Evolutionary conservation across 2,888 invertebrate species (phyloP).

Genomic region (Ligdia adustata): DNA sequence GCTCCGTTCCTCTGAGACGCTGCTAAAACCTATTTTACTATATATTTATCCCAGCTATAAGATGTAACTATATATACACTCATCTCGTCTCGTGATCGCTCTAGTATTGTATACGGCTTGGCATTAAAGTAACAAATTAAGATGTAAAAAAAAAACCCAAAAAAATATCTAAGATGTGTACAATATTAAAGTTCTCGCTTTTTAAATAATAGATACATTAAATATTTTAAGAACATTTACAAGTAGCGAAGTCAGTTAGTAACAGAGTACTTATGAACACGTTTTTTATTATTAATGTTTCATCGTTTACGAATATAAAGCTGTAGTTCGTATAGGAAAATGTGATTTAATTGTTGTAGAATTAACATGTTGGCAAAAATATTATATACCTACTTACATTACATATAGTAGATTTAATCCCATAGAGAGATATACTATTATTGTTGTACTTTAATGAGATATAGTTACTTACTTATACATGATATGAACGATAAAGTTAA

Average conservation of each 20-base stretch:
- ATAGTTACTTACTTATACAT: constrained; percentile 50
- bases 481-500: constrained; percentile 69
- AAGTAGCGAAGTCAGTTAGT: constrained; percentile 68
- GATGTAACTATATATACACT: constrained; percentile 69
- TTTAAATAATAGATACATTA: constrained; percentile 58
- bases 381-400: constrained; percentile 68
- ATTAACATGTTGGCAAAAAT: constrained; percentile 71
- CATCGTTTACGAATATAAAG: constrained; percentile 61
- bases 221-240: constrained; percentile 81
- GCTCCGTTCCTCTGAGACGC: constrained; percentile 47
- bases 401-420: constrained; percentile 72
- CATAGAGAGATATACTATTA: constrained; percentile 75
- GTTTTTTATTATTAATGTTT: constrained; percentile 54
- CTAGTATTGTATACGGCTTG: constrained; percentile 81
- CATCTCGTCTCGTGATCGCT: constrained; percentile 65
- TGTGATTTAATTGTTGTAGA: constrained; percentile 83
- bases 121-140: constrained; percentile 74
- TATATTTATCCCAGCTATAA: constrained; percentile 69
- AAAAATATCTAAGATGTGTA: constrained; percentile 75
- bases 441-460: constrained; percentile 76
- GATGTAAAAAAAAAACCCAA: constrained; percentile 60
- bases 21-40: constrained; percentile 72
- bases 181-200: constrained; percentile 77
- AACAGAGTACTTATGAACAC: constrained; percentile 73
- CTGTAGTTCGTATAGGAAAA: constrained; percentile 68